Conservation (phyloP, 1,140 invertebrate genomes). For the Ceratosolen solmsi region DNA sequence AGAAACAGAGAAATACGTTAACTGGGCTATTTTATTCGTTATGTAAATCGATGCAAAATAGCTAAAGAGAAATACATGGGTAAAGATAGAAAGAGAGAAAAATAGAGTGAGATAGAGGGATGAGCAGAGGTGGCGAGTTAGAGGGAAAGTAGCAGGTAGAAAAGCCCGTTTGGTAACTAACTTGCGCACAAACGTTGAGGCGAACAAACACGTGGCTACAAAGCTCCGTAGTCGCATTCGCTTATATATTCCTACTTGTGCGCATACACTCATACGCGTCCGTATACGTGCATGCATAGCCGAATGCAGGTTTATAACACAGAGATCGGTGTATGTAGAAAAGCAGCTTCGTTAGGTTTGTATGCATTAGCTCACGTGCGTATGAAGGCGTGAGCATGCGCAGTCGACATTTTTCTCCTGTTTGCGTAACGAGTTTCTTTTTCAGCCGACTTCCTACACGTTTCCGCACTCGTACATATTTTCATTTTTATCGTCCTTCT, state of each 20-base stretch:
- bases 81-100: slow-evolving; percentile 25
- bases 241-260: too few species aligned
- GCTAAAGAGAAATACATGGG: slow-evolving; percentile 13
- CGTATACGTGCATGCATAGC: not conserved
- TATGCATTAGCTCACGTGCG: not conserved
- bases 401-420: not conserved
- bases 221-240: not conserved
- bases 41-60: slow-evolving; percentile 74
- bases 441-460: not conserved
- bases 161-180: slow-evolving; percentile 18
- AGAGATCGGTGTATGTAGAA: not conserved
- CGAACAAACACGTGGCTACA: not conserved
- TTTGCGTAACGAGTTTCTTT: slow-evolving; percentile 40
- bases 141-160: slow-evolving; percentile 23
- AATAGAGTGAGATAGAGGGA: slow-evolving; percentile 3
- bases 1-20: slow-evolving; percentile 13
- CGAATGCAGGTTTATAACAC: not conserved
- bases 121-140: not conserved
- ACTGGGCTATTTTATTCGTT: slow-evolving; percentile 66
- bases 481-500: slow-evolving; percentile 6
- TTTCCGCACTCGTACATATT: not conserved
- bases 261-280: too few species aligned
- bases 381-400: not conserved
- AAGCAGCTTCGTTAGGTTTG: slow-evolving; percentile 30
- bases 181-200: not conserved